phyloP scores from a whole-genome alignment of 2,797 vertebrate species.

The Typhlichthys eigenmanni region DNA sequence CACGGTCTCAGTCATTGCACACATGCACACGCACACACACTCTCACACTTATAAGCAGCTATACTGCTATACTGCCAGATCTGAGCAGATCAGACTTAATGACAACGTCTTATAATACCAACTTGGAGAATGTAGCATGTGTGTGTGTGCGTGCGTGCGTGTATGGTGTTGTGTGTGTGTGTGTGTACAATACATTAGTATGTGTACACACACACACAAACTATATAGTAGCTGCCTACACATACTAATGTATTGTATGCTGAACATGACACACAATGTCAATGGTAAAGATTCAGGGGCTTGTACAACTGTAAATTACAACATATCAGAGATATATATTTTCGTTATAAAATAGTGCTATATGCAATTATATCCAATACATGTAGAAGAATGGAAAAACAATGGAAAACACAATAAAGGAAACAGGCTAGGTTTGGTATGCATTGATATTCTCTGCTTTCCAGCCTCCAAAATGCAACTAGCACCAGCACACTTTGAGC shows the following conservation, averaged over 20 bases:
- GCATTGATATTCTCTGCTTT: slow-evolving; percentile 61
- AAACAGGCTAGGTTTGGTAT: slow-evolving; percentile 70
- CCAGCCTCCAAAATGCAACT: slow-evolving; percentile 60
- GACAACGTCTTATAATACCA: neutral
- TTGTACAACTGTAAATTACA: slow-evolving; percentile 13
- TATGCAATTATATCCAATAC: slow-evolving; percentile 47
- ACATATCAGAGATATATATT: slow-evolving; percentile 28
- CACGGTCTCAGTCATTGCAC: slow-evolving; percentile 1
- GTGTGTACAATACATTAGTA: too few species aligned
- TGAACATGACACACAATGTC: neutral
- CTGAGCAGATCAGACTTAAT: slow-evolving; percentile 13
- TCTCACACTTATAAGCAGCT: slow-evolving; percentile 28
- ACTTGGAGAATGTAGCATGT: neutral
- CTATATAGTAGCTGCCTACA: too few species aligned
- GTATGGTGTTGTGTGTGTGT: too few species aligned
- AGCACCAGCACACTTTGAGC: slow-evolving; percentile 62
- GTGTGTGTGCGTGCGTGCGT: too few species aligned
- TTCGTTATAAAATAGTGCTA: slow-evolving; percentile 32
- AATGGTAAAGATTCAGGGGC: slow-evolving; percentile 2
- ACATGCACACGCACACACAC: neutral
- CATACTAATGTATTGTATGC: too few species aligned
- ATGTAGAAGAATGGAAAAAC: slow-evolving; percentile 45
- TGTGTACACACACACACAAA: too few species aligned
- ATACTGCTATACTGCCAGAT: slow-evolving; percentile 43
- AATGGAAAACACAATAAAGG: slow-evolving; percentile 72